phyloP scores from a whole-genome alignment of 2,888 invertebrate species.

The Lottia gigantea region DNA sequence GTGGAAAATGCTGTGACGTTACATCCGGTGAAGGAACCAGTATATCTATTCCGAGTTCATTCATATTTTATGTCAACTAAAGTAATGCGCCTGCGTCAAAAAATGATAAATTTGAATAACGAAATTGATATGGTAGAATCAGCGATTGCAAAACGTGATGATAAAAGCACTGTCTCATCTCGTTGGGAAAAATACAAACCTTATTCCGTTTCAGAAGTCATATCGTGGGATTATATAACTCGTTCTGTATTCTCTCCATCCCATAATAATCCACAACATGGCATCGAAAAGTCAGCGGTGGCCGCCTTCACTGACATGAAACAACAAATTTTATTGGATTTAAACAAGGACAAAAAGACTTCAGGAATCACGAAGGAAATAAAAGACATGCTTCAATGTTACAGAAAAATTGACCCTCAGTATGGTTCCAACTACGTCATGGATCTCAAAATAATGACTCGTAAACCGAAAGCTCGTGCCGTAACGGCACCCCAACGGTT shows the following conservation, averaged over 20 bases:
- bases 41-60: conserved; percentile 88
- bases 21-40: conserved; percentile 93
- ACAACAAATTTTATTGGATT: conserved; percentile 85
- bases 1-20: conserved; percentile 95
- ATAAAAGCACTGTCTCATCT: conserved; percentile 71
- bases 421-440: conserved; percentile 93
- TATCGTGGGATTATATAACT: conserved; percentile 89
- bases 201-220: conserved; percentile 76
- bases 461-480: conserved; percentile 79
- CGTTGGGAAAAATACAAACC: conserved; percentile 81
- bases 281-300: conserved; percentile 83
- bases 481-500: conserved; percentile 94
- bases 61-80: conserved; percentile 82
- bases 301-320: conserved; percentile 88
- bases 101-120: conserved; percentile 80
- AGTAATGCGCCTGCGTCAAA: conserved; percentile 74
- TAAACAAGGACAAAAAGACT: conserved; percentile 89
- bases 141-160: conserved; percentile 45
- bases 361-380: conserved; percentile 94
- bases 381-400: conserved; percentile 93
- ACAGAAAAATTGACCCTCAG: conserved; percentile 84
- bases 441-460: conserved; percentile 89
- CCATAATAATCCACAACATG: conserved; percentile 87
- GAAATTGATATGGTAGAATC: conserved; percentile 71
- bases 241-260: conserved; percentile 84